Conservation (phyloP, 1,140 invertebrate species). For the Lutraria rhynchaena region DNA sequence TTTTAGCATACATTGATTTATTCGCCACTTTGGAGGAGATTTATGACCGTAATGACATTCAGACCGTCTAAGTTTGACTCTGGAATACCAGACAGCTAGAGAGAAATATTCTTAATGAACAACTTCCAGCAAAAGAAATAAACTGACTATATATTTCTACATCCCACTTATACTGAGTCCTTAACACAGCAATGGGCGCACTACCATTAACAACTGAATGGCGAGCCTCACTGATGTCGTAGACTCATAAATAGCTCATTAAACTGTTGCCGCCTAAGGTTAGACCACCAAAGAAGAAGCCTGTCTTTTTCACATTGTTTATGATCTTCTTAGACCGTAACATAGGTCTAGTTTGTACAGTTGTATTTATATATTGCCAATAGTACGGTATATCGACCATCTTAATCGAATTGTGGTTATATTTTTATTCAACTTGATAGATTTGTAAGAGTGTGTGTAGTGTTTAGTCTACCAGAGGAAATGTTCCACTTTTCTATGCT, state of each 20-base stretch:
- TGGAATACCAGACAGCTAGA: not conserved
- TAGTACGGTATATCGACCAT: too few species aligned
- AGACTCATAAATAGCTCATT: conserved; percentile 50
- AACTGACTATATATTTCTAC: conserved; percentile 36
- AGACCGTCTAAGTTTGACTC: conserved; percentile 28
- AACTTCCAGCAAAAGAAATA: conserved; percentile 17
- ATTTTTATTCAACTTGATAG: too few species aligned
- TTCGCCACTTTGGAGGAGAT: conserved; percentile 29
- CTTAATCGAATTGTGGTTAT: too few species aligned
- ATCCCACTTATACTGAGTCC: not conserved
- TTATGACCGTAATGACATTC: conserved; percentile 37
- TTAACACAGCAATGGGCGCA: conserved; percentile 37
- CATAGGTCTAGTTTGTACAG: too few species aligned
- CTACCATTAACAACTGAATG: conserved; percentile 16
- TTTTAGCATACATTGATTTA: not conserved
- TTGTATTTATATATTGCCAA: too few species aligned
- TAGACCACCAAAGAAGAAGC: conserved; percentile 43
- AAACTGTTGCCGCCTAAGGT: conserved; percentile 46
- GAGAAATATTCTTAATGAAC: conserved; percentile 37
- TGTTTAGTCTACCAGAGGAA: too few species aligned
- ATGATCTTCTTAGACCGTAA: not conserved
- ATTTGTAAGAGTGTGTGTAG: too few species aligned
- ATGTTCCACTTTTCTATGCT: too few species aligned
- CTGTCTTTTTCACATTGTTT: conserved; percentile 37
- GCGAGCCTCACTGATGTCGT: conserved; percentile 30